Base-by-base conservation (phyloP, 2,888 invertebrate genomes). In the Tetrapedia diversipes region DNA sequence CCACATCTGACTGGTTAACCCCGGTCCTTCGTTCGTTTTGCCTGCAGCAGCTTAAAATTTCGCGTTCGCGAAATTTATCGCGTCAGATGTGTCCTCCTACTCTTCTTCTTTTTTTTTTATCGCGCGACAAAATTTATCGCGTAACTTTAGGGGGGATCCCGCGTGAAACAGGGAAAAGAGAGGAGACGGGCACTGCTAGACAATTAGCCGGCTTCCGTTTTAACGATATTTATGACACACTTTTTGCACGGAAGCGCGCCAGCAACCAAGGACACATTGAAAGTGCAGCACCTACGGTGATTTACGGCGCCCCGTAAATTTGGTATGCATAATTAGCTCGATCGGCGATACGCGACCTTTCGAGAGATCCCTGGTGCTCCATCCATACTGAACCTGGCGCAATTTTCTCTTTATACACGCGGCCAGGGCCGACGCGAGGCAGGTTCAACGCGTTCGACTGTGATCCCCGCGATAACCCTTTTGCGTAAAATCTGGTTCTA, bases 131-230 rank as follows among this genome's bases (percentile, higher is more conserved):
- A 51, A 63, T 63, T 63, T 39, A 51, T 63, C 4, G 19, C 63
- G 14, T 16, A 51, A 37, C 6, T 61, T 63, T 51, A 39, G 39
- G 24, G 39, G 24, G 51, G 63, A 39, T 37, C 16, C 39, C 24
- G 37, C 16, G 51, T 19, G 37, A 39, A 19, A n/a, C 22, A 34
- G 45, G 11, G 11, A 10, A 32, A 47, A 34, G 1, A 11, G 22
- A n/a, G n/a, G n/a, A n/a, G n/a, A n/a, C n/a, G n/a, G n/a, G n/a
- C n/a, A n/a, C n/a, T n/a, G n/a, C n/a, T 16, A 22, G 27, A 39
- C 51, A 63, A 63, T 63, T 79, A 69, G 64, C 63, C 72, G 27
- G 39, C 78, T 74, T 70, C 76, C 78, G 76, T 77, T 81, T 79
- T 16, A 39, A 37, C 63, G 24, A 24, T 61, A 51, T 63, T 63